phyloP scores from a whole-genome alignment of 2,888 invertebrate species.

The Hymenopus coronatus region DNA sequence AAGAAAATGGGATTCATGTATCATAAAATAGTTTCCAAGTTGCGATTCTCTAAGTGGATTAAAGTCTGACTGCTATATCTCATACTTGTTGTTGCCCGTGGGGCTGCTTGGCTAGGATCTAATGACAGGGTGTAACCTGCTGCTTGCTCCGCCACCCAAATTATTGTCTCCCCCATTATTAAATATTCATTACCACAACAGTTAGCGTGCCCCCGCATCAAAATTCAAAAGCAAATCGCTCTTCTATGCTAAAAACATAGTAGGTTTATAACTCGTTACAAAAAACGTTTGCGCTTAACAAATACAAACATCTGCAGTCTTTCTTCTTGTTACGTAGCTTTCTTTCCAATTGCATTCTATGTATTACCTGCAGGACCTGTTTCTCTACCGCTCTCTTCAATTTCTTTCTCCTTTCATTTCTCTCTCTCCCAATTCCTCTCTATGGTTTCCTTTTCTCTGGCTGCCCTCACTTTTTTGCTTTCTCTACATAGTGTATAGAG shows the following conservation, averaged over 20 bases:
- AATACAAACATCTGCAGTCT: not conserved
- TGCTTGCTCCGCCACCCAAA: not conserved
- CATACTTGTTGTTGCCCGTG: not conserved
- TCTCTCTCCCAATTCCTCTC: too few relatives aligned
- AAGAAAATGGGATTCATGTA: not conserved
- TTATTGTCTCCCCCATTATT: slow-evolving; percentile 2
- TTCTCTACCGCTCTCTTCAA: too few relatives aligned
- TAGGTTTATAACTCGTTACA: not conserved
- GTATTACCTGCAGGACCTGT: too few relatives aligned
- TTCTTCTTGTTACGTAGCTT: too few relatives aligned
- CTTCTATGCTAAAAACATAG: not conserved
- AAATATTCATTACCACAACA: slow-evolving; percentile 8
- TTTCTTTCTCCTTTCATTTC: too few relatives aligned
- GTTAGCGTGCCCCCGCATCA: not conserved
- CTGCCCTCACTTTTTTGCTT: too few relatives aligned
- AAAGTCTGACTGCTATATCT: not conserved
- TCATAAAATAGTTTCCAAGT: not conserved
- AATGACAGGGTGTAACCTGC: slow-evolving; percentile 6
- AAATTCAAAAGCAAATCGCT: slow-evolving; percentile 1
- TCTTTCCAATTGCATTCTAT: too few relatives aligned
- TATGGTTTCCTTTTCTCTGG: too few relatives aligned
- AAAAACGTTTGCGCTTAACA: not conserved
- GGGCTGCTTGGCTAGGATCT: not conserved
- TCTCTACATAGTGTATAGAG: too few relatives aligned
- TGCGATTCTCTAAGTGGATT: not conserved